These are phyloP conservation scores for Palaemon carinicauda DNA, from an alignment of 1,140 invertebrate species.

Conservation along the genomic window DNA sequence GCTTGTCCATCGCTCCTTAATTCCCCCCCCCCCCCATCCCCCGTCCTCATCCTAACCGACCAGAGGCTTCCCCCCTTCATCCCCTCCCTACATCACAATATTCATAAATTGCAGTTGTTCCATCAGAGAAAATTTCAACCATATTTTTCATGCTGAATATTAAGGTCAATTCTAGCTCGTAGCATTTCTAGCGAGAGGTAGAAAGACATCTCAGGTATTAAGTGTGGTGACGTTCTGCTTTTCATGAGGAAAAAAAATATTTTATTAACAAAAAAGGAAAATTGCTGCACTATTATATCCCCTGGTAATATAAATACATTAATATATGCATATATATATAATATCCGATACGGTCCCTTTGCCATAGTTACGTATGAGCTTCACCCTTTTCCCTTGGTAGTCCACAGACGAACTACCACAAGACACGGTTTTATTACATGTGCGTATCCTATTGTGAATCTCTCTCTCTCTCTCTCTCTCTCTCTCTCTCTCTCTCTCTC, in stretches of 20 bases:
- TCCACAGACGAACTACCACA: too few relatives aligned
- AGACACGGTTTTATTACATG: too few relatives aligned
- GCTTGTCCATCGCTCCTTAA: background rate
- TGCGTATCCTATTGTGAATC: too few relatives aligned
- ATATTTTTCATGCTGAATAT: slow-evolving; percentile 20
- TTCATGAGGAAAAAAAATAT: background rate
- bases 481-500: too few relatives aligned
- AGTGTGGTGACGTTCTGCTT: slow-evolving; percentile 30
- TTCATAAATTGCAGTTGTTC: background rate
- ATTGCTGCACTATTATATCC: background rate
- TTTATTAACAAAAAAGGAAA: slow-evolving; percentile 9
- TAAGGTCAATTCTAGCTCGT: slow-evolving; percentile 44
- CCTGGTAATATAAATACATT: background rate
- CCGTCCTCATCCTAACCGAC: too few relatives aligned
- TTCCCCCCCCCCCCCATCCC: background rate
- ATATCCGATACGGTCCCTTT: background rate
- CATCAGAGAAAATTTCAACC: too few relatives aligned
- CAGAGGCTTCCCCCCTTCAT: background rate
- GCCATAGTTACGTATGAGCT: too few relatives aligned
- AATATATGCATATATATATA: background rate
- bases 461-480: too few relatives aligned
- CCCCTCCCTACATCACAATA: background rate
- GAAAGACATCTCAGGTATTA: slow-evolving; percentile 52
- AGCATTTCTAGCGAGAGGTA: slow-evolving; percentile 42
- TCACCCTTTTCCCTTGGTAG: too few relatives aligned